Percentiles rank a stretch among this genome's conserved stretches.
phyloP scores from a whole-genome alignment of 2,113 vertebrate species.

The Plectropomus leopardus region DNA sequence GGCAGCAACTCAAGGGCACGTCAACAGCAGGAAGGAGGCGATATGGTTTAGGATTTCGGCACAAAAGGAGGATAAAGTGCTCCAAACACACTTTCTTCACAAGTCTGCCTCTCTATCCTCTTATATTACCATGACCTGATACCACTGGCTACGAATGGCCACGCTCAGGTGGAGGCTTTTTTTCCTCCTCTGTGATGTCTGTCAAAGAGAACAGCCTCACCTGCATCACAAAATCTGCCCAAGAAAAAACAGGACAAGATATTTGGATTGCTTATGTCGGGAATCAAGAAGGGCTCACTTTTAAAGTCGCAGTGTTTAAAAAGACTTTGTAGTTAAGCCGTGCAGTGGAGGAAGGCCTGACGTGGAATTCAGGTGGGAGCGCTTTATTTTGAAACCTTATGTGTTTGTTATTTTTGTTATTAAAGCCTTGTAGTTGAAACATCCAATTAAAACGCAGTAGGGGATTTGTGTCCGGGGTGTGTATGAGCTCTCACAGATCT shows the following conservation, averaged over 20 bases:
- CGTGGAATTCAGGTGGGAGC: neutral
- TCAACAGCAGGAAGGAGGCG: neutral
- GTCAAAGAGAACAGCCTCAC: slow-evolving; percentile 22
- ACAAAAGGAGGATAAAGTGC: slow-evolving; percentile 29
- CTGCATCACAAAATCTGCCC: neutral
- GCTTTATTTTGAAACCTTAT: neutral
- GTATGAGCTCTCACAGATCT: neutral
- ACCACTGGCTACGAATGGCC: neutral
- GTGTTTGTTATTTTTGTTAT: neutral
- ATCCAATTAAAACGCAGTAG: slow-evolving; percentile 25
- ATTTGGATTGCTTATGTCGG: neutral
- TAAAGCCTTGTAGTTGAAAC: neutral
- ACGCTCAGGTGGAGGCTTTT: neutral
- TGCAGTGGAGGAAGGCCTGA: neutral
- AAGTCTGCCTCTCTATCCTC: slow-evolving; percentile 13
- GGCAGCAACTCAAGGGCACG: neutral
- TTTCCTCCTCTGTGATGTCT: neutral
- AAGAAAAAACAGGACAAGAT: neutral
- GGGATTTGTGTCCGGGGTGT: neutral
- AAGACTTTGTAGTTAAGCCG: neutral
- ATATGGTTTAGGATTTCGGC: neutral
- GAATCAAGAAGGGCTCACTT: slow-evolving; percentile 1
- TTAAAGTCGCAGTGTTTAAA: neutral
- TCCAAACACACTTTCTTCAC: slow-evolving; percentile 16
- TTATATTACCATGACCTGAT: neutral